Evolutionary conservation across 2,113 vertebrate species (phyloP).

Genomic region (Pitta sordida): DNA sequence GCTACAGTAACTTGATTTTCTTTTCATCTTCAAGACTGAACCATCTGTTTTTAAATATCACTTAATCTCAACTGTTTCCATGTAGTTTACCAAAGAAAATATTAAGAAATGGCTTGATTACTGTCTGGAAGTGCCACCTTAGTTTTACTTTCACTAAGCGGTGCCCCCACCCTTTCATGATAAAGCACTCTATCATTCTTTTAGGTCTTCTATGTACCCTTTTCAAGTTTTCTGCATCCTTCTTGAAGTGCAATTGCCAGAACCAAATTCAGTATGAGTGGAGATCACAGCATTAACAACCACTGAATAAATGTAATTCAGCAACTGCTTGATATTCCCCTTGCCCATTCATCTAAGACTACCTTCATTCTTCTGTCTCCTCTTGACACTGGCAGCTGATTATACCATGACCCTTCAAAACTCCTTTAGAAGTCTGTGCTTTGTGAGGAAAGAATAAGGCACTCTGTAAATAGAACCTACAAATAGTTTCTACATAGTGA

Average conservation of each 20-base stretch:
- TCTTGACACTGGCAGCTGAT: conserved; percentile 13
- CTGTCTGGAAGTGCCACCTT: neutral
- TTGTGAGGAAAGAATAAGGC: conserved; percentile 5
- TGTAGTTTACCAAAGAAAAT: neutral
- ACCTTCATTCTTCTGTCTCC: conserved; percentile 7
- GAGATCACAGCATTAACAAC: neutral
- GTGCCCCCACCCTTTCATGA: neutral
- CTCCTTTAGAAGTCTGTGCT: conserved; percentile 12
- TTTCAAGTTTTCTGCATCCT: neutral
- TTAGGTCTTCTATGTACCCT: neutral
- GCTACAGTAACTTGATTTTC: neutral
- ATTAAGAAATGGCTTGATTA: neutral
- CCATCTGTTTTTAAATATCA: neutral
- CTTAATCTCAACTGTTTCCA: neutral
- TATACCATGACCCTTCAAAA: conserved; percentile 21
- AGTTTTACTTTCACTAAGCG: neutral
- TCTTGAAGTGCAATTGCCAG: neutral
- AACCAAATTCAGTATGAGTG: neutral
- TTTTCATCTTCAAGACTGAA: neutral
- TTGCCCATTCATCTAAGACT: conserved; percentile 1
- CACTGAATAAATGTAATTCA: neutral
- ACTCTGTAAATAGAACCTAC: neutral
- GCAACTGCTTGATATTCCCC: neutral
- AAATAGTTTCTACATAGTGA: neutral
- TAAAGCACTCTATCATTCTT: neutral